Conservation (phyloP, 2,888 invertebrate genomes). For the Torymus texanus region DNA sequence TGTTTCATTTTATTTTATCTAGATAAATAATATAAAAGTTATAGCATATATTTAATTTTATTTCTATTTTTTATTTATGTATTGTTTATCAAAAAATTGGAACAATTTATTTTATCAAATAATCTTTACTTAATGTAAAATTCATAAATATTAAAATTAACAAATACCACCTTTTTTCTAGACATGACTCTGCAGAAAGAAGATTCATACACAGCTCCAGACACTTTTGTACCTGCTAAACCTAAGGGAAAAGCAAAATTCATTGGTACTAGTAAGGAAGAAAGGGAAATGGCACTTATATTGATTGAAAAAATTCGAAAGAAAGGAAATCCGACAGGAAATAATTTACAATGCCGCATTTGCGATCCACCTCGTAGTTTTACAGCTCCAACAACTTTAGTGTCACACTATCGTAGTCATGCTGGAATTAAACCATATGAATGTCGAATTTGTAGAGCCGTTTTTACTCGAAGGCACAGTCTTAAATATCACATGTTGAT, state of each 20-base stretch:
- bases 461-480: slow-evolving; percentile 79
- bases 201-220: slow-evolving; percentile 48
- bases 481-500: slow-evolving; percentile 80
- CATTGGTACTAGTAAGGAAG: slow-evolving; percentile 75
- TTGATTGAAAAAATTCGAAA: slow-evolving; percentile 75
- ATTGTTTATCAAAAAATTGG: no score
- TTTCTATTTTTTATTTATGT: no score
- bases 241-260: slow-evolving; percentile 76
- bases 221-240: slow-evolving; percentile 64
- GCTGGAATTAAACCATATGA: slow-evolving; percentile 80
- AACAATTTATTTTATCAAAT: no score
- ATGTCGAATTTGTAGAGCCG: slow-evolving; percentile 78
- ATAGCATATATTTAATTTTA: no score
- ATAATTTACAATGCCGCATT: slow-evolving; percentile 77
- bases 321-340: slow-evolving; percentile 72
- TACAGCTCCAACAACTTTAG: slow-evolving; percentile 78
- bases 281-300: slow-evolving; percentile 76
- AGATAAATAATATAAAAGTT: no score
- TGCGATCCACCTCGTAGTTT: slow-evolving; percentile 78
- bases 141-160: no score
- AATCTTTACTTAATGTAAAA: no score
- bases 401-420: slow-evolving; percentile 79
- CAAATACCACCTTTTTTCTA: slow-evolving; percentile 1
- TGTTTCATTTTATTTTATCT: no score
- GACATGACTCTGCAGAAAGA: slow-evolving; percentile 57